Base-by-base conservation (phyloP, 2,113 vertebrate genomes). In the Nothoprocta perdicaria region DNA sequence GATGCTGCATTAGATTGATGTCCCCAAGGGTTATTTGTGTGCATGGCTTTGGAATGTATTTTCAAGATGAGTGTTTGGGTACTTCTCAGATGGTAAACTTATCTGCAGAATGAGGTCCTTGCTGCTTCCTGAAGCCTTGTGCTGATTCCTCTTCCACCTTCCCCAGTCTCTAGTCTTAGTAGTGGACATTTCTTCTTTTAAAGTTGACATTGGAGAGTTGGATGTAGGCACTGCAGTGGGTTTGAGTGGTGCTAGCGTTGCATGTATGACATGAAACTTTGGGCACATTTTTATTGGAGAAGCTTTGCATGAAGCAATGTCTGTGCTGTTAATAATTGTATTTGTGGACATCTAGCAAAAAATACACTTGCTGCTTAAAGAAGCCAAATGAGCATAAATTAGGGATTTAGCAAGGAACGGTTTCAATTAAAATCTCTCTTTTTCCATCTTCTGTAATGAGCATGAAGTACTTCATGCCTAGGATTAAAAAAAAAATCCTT, bases 171-270 rank as follows among this genome's bases (percentile, higher is more conserved):
- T 8, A 58, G 7, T 78, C 21, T 10, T 21, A 57, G 63, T 33
- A 63, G 33, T 18, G 81, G 24, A 72, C 75, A 40, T 48, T 81
- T 73, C 31, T 68, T 48, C 33, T 77, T 31, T 60, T 74, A 2
- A 67, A 15, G 8, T 1, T 94, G 80, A 31, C 10, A 6, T 5
- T 63, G 46, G 43, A 71, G 69, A 55, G 24, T 75, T 88, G 86
- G 33, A 63, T 57, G 14, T 57, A 60, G 62, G 23, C 6, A 17
- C 35, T 86, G 22, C 52, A 29, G 29, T 69, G 48, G 19, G 22
- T 93, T 90, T 75, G 57, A 31, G 18, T 78, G 40, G 77, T 80
- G 31, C 52, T 79, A 48, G 43, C 31, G 84, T 86, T 81, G 46
- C 22, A 5, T 6, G 5, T 41, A 4, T 80, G 41, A 63, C 27